Evolutionary conservation across 2,888 invertebrate genomes (phyloP).

Genomic region (Lamellibrachia columna): DNA sequence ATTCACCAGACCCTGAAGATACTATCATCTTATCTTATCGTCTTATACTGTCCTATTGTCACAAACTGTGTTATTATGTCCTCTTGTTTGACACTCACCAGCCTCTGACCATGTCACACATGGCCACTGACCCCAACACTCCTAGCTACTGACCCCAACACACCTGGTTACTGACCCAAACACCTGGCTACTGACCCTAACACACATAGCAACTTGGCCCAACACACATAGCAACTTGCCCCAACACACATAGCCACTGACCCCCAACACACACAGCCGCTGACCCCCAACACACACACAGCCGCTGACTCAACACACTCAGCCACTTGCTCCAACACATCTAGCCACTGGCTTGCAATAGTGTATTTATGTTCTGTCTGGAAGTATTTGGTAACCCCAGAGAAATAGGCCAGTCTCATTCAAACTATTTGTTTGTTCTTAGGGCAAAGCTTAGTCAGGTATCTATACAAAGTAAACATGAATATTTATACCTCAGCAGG

Average conservation of each 20-base stretch:
- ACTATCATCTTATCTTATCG: too few species aligned
- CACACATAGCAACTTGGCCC: too few species aligned
- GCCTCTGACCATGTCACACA: not conserved
- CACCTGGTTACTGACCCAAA: not conserved
- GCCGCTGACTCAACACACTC: not conserved
- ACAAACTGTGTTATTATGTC: not conserved
- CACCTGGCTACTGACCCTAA: not conserved
- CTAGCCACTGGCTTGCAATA: not conserved
- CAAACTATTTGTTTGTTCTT: slow-evolving; percentile 6
- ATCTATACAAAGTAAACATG: not conserved
- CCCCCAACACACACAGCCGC: not conserved
- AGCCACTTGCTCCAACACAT: not conserved
- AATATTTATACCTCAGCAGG: too few species aligned
- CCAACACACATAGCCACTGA: not conserved
- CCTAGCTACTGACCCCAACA: not conserved
- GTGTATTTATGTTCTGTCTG: slow-evolving; percentile 1
- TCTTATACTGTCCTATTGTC: too few species aligned
- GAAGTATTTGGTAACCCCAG: not conserved
- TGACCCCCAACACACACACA: not conserved
- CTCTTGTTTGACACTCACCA: not conserved
- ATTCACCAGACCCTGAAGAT: not conserved
- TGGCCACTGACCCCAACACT: not conserved
- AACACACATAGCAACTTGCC: not conserved
- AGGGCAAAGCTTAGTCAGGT: not conserved
- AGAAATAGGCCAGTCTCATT: not conserved